These are phyloP conservation scores for Alsophila aescularia DNA, from an alignment of 2,888 invertebrate genomes.

Conservation along the genomic window DNA sequence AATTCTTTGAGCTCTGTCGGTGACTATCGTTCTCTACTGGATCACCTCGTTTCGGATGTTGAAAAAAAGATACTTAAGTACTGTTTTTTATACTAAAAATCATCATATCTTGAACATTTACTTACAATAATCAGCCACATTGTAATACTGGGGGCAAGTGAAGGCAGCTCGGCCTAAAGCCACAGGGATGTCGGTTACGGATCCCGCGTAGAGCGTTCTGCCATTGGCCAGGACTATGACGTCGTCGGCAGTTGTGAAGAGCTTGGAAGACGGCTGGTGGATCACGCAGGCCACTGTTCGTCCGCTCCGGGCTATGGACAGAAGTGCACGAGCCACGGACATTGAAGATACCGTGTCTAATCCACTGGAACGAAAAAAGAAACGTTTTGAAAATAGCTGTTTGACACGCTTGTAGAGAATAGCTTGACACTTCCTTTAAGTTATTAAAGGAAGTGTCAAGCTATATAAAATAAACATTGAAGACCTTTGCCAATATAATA, in stretches of 20 bases:
- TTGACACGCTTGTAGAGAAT: too few relatives aligned
- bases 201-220: constrained; percentile 87
- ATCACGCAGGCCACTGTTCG: constrained; percentile 90
- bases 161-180: constrained; percentile 85
- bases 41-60: too few relatives aligned
- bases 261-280: constrained; percentile 91
- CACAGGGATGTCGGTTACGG: constrained; percentile 84
- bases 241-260: constrained; percentile 90
- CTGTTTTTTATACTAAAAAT: too few relatives aligned
- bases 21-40: too few relatives aligned
- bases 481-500: too few relatives aligned
- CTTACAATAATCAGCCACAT: constrained; percentile 91
- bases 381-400: too few relatives aligned
- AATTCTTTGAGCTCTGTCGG: too few relatives aligned
- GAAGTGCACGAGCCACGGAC: constrained; percentile 86
- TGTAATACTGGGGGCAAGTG: constrained; percentile 90
- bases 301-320: constrained; percentile 86
- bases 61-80: too few relatives aligned
- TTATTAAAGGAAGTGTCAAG: too few relatives aligned
- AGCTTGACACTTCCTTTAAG: too few relatives aligned
- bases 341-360: constrained; percentile 88
- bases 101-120: too few relatives aligned
- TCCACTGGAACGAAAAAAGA: constrained; percentile 69
- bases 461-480: too few relatives aligned
- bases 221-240: constrained; percentile 88